Base-by-base conservation (phyloP, 2,888 invertebrate species). In the Dichetophora obliterata region DNA sequence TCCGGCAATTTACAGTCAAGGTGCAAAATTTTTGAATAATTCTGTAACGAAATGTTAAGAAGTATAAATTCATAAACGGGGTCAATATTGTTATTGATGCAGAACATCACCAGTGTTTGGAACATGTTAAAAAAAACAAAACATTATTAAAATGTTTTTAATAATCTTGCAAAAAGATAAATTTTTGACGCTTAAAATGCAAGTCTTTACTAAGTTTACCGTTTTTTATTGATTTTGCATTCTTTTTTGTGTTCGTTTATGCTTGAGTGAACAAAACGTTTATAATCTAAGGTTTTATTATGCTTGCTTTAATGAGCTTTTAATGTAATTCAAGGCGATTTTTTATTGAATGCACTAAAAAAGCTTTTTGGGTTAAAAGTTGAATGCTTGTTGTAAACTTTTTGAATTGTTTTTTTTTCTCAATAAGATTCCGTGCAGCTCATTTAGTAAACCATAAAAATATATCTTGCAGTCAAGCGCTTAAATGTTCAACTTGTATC, bases 41-140 rank as follows among this genome's bases (percentile, higher is more conserved):
- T n/a, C n/a, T 31, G 31, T 4, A 31, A 31, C 19, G 54, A 24
- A 27, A 24, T 59, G 57, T 4, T 59, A 11, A 24, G 9, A 14
- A 27, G 3, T 24, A 24, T 9, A 14, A 14, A 59, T 27, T 59
- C 63, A 16, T 37, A 69, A 69, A 52, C 69, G 69, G 79, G 84
- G 84, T 84, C 84, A 85, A 84, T 83, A 85, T 82, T 85, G 83
- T 84, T 84, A 84, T 85, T 85, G 84, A 84, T 84, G 84, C 85
- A 84, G 83, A 84, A 84, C 85, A 85, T 11, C 16, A 52, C 5
- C 37, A 37, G 8, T 37, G 37, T 6, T 37, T 37, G 37, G 37
- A 37, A 43, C 4, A 43, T 43, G 43, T 43, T 43, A 43, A 11
- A 43, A 43, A n/a, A 43, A 43, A 43, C 14, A 43, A 1, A 11